Conservation (phyloP, 2,888 invertebrate genomes). For the Zaprionus bogoriensis region DNA sequence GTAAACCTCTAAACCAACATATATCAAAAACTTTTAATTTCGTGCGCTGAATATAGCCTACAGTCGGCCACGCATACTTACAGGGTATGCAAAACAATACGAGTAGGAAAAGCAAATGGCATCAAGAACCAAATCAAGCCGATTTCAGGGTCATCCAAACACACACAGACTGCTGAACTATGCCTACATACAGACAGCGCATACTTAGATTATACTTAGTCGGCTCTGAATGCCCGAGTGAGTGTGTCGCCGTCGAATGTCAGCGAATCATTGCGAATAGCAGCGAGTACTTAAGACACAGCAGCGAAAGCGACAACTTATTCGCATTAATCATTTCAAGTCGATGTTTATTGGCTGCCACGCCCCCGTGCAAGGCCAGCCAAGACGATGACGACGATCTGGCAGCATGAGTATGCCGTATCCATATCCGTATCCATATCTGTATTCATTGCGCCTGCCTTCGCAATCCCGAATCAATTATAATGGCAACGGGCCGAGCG, state of each 20-base stretch:
- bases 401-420: constrained; percentile 25
- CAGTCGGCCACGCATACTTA: too few relatives aligned
- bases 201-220: background rate
- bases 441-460: constrained; percentile 3
- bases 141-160: constrained; percentile 68
- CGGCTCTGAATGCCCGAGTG: background rate
- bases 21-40: too few relatives aligned
- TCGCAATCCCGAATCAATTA: constrained; percentile 62
- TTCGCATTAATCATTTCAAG: constrained; percentile 55
- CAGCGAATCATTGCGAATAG: constrained; percentile 47
- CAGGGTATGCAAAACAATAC: constrained; percentile 32
- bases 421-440: background rate
- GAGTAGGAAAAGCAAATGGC: constrained; percentile 49
- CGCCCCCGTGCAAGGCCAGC: background rate
- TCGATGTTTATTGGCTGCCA: constrained; percentile 27
- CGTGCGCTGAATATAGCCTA: too few relatives aligned
- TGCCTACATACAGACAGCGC: background rate
- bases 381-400: constrained; percentile 16
- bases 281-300: constrained; percentile 49
- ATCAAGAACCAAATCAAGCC: constrained; percentile 58
- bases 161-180: constrained; percentile 8
- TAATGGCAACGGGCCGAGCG: constrained; percentile 49
- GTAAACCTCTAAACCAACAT: too few relatives aligned
- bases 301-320: background rate
- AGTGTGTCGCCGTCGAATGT: constrained; percentile 21